Evolutionary conservation across 23 tunicate genomes (phyloP), one percentile per base, ranked within the genome.

Genomic region (Styela plicata): DNA sequence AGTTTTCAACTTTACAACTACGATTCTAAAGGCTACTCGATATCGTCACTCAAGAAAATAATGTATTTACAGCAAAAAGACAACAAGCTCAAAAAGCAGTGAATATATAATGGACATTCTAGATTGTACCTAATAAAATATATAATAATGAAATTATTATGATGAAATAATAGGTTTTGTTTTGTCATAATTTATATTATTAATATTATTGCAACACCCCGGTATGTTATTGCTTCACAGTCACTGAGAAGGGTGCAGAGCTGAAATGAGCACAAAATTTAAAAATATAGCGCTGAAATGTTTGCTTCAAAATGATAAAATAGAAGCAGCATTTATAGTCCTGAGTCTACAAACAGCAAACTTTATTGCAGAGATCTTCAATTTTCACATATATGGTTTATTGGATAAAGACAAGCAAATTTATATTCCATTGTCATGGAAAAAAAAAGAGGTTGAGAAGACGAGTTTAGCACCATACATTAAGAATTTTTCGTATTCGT

Each of bases 161-260:
- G 13, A 44, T 44, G 13, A 44, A 44, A 44, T 13, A 44, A 44
- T 44, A n/a, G n/a, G 57, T 5, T 13, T 44, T 13, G 57, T 44
- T 44, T 44, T 44, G 10, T 44, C 57, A 44, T 13, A 44, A 44
- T 44, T 44, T n/a, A n/a, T n/a, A n/a, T n/a, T n/a, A n/a, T n/a
- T n/a, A n/a, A n/a, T n/a, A n/a, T 57, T 68, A 71, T 71, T 71
- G 77, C 77, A 68, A 33, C 32, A 27, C 77, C 77, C 77, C 24
- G 77, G 77, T 34, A 28, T 66, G 29, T 3, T 29, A 71, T 71
- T 71, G 77, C 77, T 71, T 71, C 34, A 71, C 77, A 71, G 34
- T 71, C 29, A 5, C 57, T 44, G 57, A 44, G 13, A 44, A 44
- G 57, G 57, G 57, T 44, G 57, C 57, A 44, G 57, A 13, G 13